phyloP scores from a whole-genome alignment of 1,140 invertebrate species.

The Pogonognathellus flavescens region DNA sequence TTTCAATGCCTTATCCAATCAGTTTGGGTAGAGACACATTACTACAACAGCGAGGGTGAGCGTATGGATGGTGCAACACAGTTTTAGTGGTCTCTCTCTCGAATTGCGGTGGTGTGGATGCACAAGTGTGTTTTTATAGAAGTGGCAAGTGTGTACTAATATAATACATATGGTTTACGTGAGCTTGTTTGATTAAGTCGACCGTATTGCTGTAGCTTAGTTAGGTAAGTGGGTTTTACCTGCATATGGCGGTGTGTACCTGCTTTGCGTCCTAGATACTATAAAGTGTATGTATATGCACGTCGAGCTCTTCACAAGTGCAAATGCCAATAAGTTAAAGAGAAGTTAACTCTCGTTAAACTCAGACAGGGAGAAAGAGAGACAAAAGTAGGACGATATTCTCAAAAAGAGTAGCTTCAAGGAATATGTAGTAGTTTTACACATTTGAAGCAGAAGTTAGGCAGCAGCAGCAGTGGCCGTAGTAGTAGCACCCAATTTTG shows the following conservation, averaged over 20 bases:
- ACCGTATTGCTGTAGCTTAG: not conserved
- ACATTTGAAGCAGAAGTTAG: not conserved
- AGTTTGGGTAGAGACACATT: not conserved
- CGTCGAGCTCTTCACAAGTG: not conserved
- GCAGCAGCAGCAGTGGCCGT: not conserved
- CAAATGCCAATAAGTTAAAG: slow-evolving; percentile 49
- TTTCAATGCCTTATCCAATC: slow-evolving; percentile 25
- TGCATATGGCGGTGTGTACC: not conserved
- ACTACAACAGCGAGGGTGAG: too few species aligned
- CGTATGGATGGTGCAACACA: too few species aligned
- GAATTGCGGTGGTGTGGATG: too few species aligned
- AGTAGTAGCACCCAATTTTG: not conserved
- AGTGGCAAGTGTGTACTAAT: too few species aligned
- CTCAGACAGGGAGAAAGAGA: slow-evolving; percentile 20
- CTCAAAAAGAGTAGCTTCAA: slow-evolving; percentile 31
- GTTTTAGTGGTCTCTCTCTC: not conserved
- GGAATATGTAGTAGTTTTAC: slow-evolving; percentile 24
- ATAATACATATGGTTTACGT: too few species aligned
- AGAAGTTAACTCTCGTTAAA: slow-evolving; percentile 50
- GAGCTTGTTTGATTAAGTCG: too few species aligned
- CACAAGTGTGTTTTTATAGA: too few species aligned
- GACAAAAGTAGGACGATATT: slow-evolving; percentile 41
- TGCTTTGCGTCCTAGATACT: not conserved
- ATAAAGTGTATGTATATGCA: not conserved
- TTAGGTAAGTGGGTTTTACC: not conserved